These are phyloP conservation scores for Drosophila albomicans DNA, from an alignment of 1,140 invertebrate genomes.

Conservation along the genomic window DNA sequence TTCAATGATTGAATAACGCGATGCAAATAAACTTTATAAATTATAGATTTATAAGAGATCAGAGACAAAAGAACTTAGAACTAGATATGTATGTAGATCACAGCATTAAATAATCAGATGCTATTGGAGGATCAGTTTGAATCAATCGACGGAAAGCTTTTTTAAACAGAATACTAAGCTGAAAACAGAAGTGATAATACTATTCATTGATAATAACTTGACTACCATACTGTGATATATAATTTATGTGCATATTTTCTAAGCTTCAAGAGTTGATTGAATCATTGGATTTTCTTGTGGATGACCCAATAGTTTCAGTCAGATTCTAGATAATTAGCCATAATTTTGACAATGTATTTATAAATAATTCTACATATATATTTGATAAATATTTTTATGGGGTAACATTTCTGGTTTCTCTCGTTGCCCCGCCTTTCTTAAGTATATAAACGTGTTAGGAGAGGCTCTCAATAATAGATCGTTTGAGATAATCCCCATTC, in stretches of 20 bases:
- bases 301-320: slow-evolving; percentile 4
- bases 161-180: background rate
- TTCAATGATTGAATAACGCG: background rate
- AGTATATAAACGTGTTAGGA: slow-evolving; percentile 26
- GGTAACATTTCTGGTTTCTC: slow-evolving; percentile 27
- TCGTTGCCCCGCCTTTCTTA: slow-evolving; percentile 5
- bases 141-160: background rate
- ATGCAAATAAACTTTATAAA: background rate
- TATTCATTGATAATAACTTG: slow-evolving; percentile 9
- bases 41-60: background rate
- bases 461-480: slow-evolving; percentile 19
- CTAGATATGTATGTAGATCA: background rate
- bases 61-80: background rate
- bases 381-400: slow-evolving; percentile 26
- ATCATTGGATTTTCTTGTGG: slow-evolving; percentile 11
- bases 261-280: background rate
- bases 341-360: slow-evolving; percentile 4
- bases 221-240: background rate
- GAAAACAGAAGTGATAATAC: slow-evolving; percentile 1
- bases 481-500: slow-evolving; percentile 14
- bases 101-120: slow-evolving; percentile 1
- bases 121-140: background rate
- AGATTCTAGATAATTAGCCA: background rate
- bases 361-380: slow-evolving; percentile 4
- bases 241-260: slow-evolving; percentile 9